phyloP scores from a whole-genome alignment of 92 coral and sea anemone species.

The Anthopleura xanthogrammica region DNA sequence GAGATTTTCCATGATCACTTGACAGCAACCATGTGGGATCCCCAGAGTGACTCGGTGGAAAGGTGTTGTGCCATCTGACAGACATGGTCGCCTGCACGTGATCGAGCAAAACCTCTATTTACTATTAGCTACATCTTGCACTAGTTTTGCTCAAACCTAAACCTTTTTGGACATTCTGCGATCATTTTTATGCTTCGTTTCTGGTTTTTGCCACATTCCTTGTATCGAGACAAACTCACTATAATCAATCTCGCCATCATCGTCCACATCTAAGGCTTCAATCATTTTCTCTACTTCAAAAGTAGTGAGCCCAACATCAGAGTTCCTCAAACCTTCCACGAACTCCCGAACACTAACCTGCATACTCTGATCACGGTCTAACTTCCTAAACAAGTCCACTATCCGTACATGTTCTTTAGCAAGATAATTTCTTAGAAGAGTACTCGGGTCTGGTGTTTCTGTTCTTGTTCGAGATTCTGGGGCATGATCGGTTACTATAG shows the following conservation, averaged over 20 bases:
- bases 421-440: conserved; percentile 73
- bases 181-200: conserved; percentile 10
- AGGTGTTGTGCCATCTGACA: too few species aligned
- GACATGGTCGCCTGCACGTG: too few species aligned
- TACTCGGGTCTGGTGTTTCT: conserved; percentile 75
- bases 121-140: too few species aligned
- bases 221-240: conserved; percentile 93
- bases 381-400: conserved; percentile 71
- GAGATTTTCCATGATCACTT: too few species aligned
- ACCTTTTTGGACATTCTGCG: conserved; percentile 36
- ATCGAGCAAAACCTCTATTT: too few species aligned
- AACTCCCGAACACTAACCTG: conserved; percentile 84
- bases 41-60: too few species aligned
- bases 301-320: conserved; percentile 77
- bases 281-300: conserved; percentile 80
- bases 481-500: conserved; percentile 59
- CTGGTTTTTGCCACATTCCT: conserved; percentile 62
- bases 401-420: conserved; percentile 78
- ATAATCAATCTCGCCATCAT: conserved; percentile 89
- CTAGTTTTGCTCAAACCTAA: background rate
- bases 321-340: conserved; percentile 77
- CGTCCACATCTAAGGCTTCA: conserved; percentile 72
- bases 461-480: conserved; percentile 51
- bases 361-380: conserved; percentile 87
- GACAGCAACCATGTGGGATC: too few species aligned